These are phyloP conservation scores for Oreochromis grahami DNA, from an alignment of 2,797 vertebrate species.

Conservation along the genomic window DNA sequence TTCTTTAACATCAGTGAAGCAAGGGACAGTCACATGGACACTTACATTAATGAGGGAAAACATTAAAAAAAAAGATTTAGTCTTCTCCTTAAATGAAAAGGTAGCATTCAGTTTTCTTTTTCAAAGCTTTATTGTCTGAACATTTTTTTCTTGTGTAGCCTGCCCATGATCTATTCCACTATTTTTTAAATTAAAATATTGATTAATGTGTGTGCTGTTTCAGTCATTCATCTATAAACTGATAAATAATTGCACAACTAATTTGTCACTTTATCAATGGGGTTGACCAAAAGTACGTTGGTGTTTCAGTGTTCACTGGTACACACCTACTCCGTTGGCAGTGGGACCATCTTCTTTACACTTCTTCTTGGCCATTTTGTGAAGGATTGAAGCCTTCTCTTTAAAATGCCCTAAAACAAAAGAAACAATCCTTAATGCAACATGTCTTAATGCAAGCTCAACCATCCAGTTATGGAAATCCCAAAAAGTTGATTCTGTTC, in stretches of 20 bases:
- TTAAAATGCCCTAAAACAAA: conserved; percentile 85
- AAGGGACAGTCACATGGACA: neutral
- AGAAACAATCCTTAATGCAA: neutral
- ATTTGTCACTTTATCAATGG: neutral
- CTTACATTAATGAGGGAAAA: neutral
- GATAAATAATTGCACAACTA: neutral
- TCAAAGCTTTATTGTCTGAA: neutral
- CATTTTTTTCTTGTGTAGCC: neutral
- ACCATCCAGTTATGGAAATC: neutral
- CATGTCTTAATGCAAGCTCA: neutral
- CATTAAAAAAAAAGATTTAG: neutral
- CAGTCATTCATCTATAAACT: neutral
- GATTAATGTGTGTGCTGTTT: neutral
- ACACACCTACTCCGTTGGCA: conserved; percentile 84
- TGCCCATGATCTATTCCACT: neutral
- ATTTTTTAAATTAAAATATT: neutral
- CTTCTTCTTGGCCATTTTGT: conserved; percentile 94
- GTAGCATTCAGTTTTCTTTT: neutral
- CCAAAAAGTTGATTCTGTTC: neutral
- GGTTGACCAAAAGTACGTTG: neutral
- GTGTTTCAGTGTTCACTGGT: neutral
- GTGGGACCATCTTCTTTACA: conserved; percentile 82
- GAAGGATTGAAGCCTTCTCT: conserved; percentile 94
- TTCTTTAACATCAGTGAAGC: neutral
- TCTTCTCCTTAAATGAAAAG: neutral